Base-by-base conservation (phyloP, 1,140 invertebrate species). In the Ceratina calcarata region DNA sequence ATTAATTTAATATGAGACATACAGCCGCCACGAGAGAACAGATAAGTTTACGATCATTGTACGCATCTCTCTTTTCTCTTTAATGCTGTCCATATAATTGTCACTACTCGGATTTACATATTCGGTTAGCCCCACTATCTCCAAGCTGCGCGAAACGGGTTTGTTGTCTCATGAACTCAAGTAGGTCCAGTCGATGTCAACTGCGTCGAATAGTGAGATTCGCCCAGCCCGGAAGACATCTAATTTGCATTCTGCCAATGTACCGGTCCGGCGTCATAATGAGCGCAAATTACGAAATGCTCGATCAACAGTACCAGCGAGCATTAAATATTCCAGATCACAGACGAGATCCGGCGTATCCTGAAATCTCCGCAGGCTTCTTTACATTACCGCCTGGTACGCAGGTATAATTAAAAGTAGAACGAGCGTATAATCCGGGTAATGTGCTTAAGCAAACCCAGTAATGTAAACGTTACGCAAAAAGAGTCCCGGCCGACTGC, bases 231-330 rank as follows among this genome's bases (percentile, higher is more conserved):
- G 18, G 15, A 18, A 22, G 4, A n/a, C 55, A 20, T 18, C 27
- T 32, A 6, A 20, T 15, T 51, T 7, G 2, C 0, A 0, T 15
- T 24, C 13, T 51, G 8, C 2, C n/a, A n/a, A n/a, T n/a, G 18
- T 81, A 69, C 45, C 57, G 8, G 24, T 78, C 67, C 66, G 16
- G 15, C 10, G 51, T 74, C 27, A 15, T 22, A 61, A 82, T 24
- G 24, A n/a, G 24, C 49, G 37, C 24, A 65, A 69, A 32, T 66
- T 60, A 70, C 27, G 22, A 66, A 62, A 53, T 10, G 2, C 16
- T 0, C 3, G 4, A 55, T 76, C 45, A 13, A 70, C 49, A 58
- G 32, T 51, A 64, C n/a, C 22, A 0, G 0, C 8, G 18, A 12
- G 3, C 20, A 24, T 58, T 45, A 22, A 68, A n/a, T 13, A 51